Conservation (phyloP, 2,113 vertebrate species). For the Etheostoma cragini region DNA sequence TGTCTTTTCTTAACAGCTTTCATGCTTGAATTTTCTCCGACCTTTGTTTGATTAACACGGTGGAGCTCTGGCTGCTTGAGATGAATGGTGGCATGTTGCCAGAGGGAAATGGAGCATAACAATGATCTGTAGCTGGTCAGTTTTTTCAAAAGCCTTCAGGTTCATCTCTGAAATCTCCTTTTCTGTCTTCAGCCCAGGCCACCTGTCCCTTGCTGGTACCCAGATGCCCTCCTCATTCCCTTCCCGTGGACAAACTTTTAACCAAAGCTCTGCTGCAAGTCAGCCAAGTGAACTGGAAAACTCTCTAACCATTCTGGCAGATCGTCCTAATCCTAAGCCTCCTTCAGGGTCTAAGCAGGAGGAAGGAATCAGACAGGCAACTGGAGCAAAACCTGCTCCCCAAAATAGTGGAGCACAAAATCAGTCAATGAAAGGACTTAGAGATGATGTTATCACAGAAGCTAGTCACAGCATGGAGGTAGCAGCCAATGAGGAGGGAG, state of each 20-base stretch:
- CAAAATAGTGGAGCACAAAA: constrained; percentile 3
- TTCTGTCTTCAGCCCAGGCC: constrained; percentile 69
- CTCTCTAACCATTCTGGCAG: constrained; percentile 7
- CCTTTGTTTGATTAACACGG: background rate
- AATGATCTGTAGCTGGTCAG: constrained; percentile 10
- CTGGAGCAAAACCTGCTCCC: background rate
- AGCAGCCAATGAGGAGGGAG: constrained; percentile 15
- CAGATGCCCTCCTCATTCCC: constrained; percentile 29
- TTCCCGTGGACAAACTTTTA: constrained; percentile 21
- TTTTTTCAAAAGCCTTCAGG: constrained; percentile 9
- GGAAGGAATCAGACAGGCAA: constrained; percentile 30
- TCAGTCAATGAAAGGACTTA: constrained; percentile 10
- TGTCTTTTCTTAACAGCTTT: background rate
- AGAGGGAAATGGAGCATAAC: constrained; percentile 29
- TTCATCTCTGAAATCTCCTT: constrained; percentile 60
- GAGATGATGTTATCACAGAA: constrained; percentile 16
- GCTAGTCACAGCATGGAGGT: constrained; percentile 2
- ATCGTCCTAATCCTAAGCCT: background rate
- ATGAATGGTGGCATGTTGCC: background rate
- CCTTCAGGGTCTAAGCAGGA: constrained; percentile 52
- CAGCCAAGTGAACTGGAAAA: constrained; percentile 30
- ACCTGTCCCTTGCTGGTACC: constrained; percentile 17
- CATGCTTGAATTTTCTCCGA: background rate
- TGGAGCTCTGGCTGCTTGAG: constrained; percentile 34
- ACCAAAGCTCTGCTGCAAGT: constrained; percentile 26